phyloP scores from a whole-genome alignment of 2,888 invertebrate genomes.

The Imbricaverruca yamaguchii region DNA sequence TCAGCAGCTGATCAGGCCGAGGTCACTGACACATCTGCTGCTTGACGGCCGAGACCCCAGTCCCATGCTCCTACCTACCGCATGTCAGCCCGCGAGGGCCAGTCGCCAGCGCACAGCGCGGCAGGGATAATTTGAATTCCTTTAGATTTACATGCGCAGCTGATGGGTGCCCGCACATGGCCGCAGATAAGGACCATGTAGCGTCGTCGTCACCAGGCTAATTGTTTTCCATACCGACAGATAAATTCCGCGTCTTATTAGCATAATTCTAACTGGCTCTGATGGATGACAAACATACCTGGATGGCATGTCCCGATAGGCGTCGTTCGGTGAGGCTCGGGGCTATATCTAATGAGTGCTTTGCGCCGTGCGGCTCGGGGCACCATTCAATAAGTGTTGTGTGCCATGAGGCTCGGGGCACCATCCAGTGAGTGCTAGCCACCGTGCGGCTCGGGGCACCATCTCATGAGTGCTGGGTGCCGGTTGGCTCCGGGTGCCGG shows the following conservation, averaged over 20 bases:
- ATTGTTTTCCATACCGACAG: conserved; percentile 21
- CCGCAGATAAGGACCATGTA: neutral
- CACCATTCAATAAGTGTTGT: too few relatives aligned
- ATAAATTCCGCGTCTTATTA: conserved; percentile 4
- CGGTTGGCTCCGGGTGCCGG: too few relatives aligned
- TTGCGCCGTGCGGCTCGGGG: neutral
- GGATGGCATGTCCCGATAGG: neutral
- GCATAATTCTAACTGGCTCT: neutral
- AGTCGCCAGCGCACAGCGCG: neutral
- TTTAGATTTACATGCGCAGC: neutral
- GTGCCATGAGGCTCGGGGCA: too few relatives aligned
- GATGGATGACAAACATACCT: conserved; percentile 1
- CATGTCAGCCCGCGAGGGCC: too few relatives aligned
- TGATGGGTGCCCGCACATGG: neutral
- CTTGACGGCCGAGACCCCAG: too few relatives aligned
- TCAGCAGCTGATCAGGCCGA: too few relatives aligned
- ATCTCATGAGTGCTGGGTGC: too few relatives aligned
- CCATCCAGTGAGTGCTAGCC: too few relatives aligned
- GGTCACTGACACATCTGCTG: too few relatives aligned
- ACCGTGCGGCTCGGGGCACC: too few relatives aligned
- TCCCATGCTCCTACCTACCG: too few relatives aligned
- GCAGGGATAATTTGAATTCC: neutral
- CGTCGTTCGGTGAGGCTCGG: neutral
- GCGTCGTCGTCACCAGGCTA: neutral
- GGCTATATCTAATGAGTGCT: neutral